Conservation (phyloP, 2,888 invertebrate genomes). For the Empis livida region DNA sequence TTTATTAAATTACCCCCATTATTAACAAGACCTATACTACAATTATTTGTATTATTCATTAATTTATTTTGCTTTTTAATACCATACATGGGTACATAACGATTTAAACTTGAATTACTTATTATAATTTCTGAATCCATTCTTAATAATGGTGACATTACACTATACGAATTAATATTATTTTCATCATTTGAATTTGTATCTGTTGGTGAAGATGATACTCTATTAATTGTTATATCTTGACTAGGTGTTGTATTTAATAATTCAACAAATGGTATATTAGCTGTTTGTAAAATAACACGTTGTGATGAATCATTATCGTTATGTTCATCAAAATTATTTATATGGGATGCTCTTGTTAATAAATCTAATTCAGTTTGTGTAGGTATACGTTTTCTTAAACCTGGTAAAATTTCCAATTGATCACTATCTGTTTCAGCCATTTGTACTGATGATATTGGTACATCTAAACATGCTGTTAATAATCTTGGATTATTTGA, state of each 20-base stretch:
- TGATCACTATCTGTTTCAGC: constrained; percentile 42
- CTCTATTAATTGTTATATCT: not conserved
- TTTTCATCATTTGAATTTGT: not conserved
- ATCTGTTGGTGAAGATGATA: too few species aligned
- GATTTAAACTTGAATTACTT: constrained; percentile 11
- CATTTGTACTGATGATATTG: constrained; percentile 58
- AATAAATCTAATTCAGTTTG: constrained; percentile 10
- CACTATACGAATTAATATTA: constrained; percentile 20
- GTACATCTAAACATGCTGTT: constrained; percentile 65
- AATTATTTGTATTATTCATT: not conserved
- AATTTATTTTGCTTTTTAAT: not conserved
- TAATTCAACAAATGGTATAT: too few species aligned
- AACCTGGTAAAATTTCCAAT: constrained; percentile 22
- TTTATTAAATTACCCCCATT: not conserved
- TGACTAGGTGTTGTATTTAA: too few species aligned
- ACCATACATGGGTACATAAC: constrained; percentile 15
- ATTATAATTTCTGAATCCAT: constrained; percentile 6
- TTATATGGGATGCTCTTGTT: constrained; percentile 10
- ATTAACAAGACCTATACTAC: not conserved
- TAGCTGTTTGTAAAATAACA: too few species aligned
- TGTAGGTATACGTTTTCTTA: constrained; percentile 16
- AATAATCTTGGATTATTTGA: constrained; percentile 64
- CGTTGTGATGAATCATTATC: too few species aligned
- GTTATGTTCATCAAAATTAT: constrained; percentile 11
- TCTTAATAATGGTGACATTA: constrained; percentile 24